phyloP scores from a whole-genome alignment of 2,797 vertebrate species.

The Schizopygopsis pylzovi region DNA sequence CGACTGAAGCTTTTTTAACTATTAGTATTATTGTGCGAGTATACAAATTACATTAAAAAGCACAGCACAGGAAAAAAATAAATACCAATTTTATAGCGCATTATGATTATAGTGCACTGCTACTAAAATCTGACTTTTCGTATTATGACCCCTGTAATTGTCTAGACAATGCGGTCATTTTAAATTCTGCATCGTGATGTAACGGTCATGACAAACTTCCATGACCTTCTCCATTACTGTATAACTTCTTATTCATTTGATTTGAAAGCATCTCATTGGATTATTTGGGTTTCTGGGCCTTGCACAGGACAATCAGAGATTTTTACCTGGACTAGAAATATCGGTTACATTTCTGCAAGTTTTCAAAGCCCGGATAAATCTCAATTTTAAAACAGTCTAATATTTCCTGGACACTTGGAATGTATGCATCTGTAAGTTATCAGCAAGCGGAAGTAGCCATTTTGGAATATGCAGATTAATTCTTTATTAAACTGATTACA shows the following conservation, averaged over 20 bases:
- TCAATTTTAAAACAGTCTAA: background rate
- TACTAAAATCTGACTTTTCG: no score
- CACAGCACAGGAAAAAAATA: no score
- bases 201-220: background rate
- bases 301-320: background rate
- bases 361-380: background rate
- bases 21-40: no score
- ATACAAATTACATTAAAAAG: no score
- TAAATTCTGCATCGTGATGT: background rate
- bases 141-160: background rate
- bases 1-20: background rate
- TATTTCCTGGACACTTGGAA: background rate
- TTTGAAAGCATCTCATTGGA: background rate
- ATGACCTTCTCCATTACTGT: background rate
- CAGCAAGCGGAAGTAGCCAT: background rate
- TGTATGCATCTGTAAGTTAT: background rate
- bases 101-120: no score
- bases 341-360: background rate
- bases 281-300: background rate
- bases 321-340: background rate
- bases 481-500: conserved; percentile 34
- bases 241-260: background rate
- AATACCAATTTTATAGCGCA: no score
- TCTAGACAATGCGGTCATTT: background rate
- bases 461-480: conserved; percentile 16